Conservation (phyloP, 2,113 vertebrate genomes). For the Cheirogaleus medius region DNA sequence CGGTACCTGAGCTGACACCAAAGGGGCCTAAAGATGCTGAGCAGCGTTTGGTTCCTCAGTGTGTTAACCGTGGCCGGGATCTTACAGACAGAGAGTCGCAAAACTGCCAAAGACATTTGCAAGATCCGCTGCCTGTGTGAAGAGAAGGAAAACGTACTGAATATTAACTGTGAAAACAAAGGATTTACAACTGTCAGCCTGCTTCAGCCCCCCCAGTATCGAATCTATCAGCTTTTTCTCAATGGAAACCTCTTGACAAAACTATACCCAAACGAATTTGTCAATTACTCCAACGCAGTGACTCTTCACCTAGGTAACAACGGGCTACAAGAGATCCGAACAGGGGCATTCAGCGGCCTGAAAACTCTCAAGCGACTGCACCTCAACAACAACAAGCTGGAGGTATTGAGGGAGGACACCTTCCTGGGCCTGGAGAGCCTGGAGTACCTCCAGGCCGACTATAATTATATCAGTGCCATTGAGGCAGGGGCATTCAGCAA, state of each 20-base stretch:
- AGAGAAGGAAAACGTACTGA: conserved; percentile 96
- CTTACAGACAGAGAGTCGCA: conserved; percentile 93
- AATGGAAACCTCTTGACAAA: conserved; percentile 96
- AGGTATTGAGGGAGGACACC: conserved; percentile 94
- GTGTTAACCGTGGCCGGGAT: conserved; percentile 94
- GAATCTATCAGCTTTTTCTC: conserved; percentile 97
- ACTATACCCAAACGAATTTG: conserved; percentile 94
- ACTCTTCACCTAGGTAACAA: conserved; percentile 98
- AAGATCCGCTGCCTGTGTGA: conserved; percentile 96
- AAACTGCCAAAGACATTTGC: conserved; percentile 99
- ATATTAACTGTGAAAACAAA: conserved; percentile 99
- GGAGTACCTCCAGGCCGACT: conserved; percentile 98
- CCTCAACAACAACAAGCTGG: conserved; percentile 98
- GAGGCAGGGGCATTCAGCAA: conserved; percentile 96
- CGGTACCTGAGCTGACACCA: conserved; percentile 82
- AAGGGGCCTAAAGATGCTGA: conserved; percentile 95
- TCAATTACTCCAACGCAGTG: conserved; percentile 96
- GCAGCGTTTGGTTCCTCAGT: conserved; percentile 94
- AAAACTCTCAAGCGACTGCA: conserved; percentile 95
- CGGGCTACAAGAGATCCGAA: conserved; percentile 95
- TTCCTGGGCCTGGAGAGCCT: conserved; percentile 96
- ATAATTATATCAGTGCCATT: conserved; percentile 98
- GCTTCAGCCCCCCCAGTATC: conserved; percentile 94
- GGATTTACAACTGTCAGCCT: conserved; percentile 94
- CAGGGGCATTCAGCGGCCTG: conserved; percentile 93